phyloP scores from a whole-genome alignment of 2,113 vertebrate genomes.

The Lophura nycthemera region DNA sequence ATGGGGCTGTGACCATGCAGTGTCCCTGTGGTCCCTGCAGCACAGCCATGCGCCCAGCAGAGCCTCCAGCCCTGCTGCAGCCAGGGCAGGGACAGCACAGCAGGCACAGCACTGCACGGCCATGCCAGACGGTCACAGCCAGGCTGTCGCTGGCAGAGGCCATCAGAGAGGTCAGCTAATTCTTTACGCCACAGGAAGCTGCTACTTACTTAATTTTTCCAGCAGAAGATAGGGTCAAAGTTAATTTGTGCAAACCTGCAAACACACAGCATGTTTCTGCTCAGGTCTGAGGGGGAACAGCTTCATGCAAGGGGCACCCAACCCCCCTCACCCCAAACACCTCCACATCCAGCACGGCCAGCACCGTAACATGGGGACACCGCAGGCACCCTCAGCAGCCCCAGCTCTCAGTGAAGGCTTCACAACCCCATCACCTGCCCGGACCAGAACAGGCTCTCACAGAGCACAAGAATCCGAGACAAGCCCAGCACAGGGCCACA shows the following conservation, averaged over 20 bases:
- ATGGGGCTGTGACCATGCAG: accelerated
- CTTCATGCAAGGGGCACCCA: accelerated
- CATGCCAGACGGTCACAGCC: accelerated
- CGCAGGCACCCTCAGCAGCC: not conserved
- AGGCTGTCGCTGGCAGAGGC: not conserved
- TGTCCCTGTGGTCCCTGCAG: no score
- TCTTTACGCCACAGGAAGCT: not conserved
- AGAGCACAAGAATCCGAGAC: not conserved
- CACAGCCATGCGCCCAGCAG: accelerated
- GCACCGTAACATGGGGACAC: accelerated
- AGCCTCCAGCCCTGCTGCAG: accelerated
- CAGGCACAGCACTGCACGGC: accelerated
- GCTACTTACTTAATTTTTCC: not conserved
- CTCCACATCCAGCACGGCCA: accelerated
- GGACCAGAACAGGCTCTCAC: not conserved
- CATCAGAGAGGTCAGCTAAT: accelerated
- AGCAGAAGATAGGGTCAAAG: not conserved
- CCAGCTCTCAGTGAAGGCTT: not conserved
- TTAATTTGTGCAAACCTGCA: not conserved
- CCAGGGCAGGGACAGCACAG: accelerated
- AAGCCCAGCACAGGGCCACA: no score
- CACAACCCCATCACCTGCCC: not conserved
- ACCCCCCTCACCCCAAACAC: not conserved
- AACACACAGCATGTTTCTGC: not conserved
- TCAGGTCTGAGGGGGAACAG: accelerated